These are phyloP conservation scores for Chiridota heheva DNA, from an alignment of 35 echinoderm and acorn worm genomes.

Conservation along the genomic window DNA sequence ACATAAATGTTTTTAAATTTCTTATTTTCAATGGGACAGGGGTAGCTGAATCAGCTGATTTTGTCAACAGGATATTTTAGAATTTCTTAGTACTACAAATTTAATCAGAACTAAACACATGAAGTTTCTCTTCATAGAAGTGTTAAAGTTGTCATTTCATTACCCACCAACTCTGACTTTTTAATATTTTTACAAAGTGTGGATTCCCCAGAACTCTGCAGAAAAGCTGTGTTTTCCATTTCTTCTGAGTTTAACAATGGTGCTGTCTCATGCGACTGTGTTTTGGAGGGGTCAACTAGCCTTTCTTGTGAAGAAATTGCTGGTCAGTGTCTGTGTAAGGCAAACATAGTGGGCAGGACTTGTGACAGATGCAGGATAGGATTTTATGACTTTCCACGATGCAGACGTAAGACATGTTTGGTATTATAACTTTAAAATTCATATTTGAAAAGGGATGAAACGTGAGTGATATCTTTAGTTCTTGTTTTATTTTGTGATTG, in stretches of 20 bases:
- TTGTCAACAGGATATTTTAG: too few species aligned
- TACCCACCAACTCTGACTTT: too few species aligned
- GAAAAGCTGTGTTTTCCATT: conserved; percentile 79
- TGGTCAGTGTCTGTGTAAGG: conserved; percentile 77
- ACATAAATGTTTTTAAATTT: too few species aligned
- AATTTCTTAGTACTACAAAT: too few species aligned
- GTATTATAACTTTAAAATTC: neutral
- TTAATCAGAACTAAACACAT: too few species aligned
- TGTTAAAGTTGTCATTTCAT: too few species aligned
- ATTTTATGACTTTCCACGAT: conserved; percentile 84
- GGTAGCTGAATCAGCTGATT: too few species aligned
- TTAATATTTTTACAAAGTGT: conserved; percentile 39
- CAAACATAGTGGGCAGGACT: conserved; percentile 70
- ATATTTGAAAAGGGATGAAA: too few species aligned
- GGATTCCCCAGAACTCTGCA: conserved; percentile 67
- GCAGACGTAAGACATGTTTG: conserved; percentile 51
- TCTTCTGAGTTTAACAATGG: conserved; percentile 88
- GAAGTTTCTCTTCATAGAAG: too few species aligned
- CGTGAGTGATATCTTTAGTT: too few species aligned
- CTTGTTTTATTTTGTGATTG: too few species aligned
- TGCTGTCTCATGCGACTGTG: conserved; percentile 73
- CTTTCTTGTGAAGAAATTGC: conserved; percentile 74
- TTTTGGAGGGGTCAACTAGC: conserved; percentile 55
- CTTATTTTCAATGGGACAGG: too few species aligned
- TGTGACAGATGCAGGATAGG: conserved; percentile 79